Evolutionary conservation across 2,797 vertebrate species (phyloP), one percentile per base, ranked within the genome.

Genomic region (Peromyscus attwateri): DNA sequence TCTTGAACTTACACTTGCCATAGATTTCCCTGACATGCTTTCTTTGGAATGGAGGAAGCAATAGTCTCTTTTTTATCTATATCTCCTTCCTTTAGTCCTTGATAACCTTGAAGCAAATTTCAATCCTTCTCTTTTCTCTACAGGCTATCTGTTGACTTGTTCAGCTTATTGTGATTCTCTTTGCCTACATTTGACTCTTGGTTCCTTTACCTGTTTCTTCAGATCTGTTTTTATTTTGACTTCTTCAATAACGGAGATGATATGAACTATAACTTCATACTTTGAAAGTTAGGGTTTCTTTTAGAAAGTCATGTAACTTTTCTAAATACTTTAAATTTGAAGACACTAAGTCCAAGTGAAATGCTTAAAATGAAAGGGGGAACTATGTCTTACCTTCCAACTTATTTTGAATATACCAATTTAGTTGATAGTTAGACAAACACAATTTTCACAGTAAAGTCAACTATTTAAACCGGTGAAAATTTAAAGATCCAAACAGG

Each of bases 11-110:
- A 25, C 0, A 25, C 64, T 94, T 96, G 49, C 75, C 76, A 87
- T 84, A 96, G 43, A 97, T 84, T 90, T 97, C 68, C 89, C 0
- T 73, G 77, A 14, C 49, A 83, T 93, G 25, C 43, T 95, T 84
- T 76, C 60, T 92, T 87, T 81, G 14, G 68, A 81, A 81, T 7
- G 27, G 14, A 92, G 12, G 19, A 94, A 87, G 16, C 2, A 92
- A 5, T 8, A 46, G 5, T 79, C 21, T 91, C 27, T 34, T 62
- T 75, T 75, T 16, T 2, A 52, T 34, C 31, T 43, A 8, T 37
- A 6, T 10, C 14, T 5, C 43, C 76, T 52, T 93, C 77, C 17
- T 37, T 89, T 71, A 87, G 43, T 82, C 6, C 27, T 34, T 80
- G 37, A 11, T 62, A 90, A 13, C 8, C 27, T 34, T 81, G 49